Evolutionary conservation across 2,797 vertebrate species (phyloP).

Genomic region (Pseudocheirus occidentalis): DNA sequence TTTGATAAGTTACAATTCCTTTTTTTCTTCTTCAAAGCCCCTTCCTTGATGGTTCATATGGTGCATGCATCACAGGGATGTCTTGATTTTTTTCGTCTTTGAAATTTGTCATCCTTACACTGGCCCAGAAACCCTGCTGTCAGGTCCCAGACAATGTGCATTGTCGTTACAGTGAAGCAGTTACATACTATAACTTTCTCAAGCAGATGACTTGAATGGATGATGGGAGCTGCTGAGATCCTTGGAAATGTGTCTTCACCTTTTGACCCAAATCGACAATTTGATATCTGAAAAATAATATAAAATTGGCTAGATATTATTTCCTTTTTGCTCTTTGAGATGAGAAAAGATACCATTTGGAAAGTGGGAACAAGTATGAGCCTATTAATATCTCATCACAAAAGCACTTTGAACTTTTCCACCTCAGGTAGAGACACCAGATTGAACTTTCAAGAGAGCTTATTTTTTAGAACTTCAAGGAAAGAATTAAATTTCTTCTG

Average conservation of each 20-base stretch:
- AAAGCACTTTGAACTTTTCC: neutral
- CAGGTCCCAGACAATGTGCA: conserved; percentile 4
- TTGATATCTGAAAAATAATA: conserved; percentile 14
- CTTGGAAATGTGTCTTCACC: neutral
- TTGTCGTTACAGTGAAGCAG: neutral
- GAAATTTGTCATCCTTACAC: conserved; percentile 39
- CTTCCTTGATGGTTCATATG: neutral
- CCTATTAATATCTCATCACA: neutral
- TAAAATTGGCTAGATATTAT: neutral
- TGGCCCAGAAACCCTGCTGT: neutral
- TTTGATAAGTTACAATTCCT: neutral
- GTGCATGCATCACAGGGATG: neutral
- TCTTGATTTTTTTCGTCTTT: conserved; percentile 30
- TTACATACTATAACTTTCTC: neutral
- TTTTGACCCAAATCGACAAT: neutral
- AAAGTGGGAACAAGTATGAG: neutral
- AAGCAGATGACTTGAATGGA: conserved; percentile 9
- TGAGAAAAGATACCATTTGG: neutral
- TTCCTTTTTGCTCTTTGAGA: conserved; percentile 25
- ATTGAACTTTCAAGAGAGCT: neutral
- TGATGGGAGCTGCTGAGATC: neutral
- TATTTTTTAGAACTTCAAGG: neutral
- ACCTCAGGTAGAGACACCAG: neutral
- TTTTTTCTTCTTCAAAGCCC: neutral
- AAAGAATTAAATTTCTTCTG: neutral